A percentile compares a stretch with the other conserved stretches of the same genome.
Conservation (phyloP, 2,888 invertebrate species). For the Leuctra nigra region DNA sequence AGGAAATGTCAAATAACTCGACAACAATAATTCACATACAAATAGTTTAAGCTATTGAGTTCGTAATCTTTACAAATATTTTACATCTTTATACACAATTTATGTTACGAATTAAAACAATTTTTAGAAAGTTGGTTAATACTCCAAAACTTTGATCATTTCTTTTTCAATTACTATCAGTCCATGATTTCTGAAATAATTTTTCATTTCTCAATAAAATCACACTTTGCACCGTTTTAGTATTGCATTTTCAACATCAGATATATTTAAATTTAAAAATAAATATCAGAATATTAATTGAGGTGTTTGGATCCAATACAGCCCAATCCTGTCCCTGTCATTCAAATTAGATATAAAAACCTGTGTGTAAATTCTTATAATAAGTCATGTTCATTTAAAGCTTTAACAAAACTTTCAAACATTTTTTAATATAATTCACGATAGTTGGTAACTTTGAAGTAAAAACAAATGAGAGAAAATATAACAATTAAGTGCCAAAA, state of each 20-base stretch:
- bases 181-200: conserved; percentile 10
- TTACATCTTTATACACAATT: conserved; percentile 16
- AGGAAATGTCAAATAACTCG: too few relatives aligned
- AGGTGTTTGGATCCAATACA: too few relatives aligned
- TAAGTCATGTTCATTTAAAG: too few relatives aligned
- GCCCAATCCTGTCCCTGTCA: too few relatives aligned
- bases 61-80: conserved; percentile 22
- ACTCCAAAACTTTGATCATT: conserved; percentile 7
- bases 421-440: too few relatives aligned
- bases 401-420: too few relatives aligned
- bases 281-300: conserved; percentile 8
- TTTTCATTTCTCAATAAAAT: conserved; percentile 7
- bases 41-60: conserved; percentile 26
- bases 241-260: conserved; percentile 16
- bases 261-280: conserved; percentile 14
- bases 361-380: too few relatives aligned
- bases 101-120: conserved; percentile 8
- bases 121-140: conserved; percentile 9
- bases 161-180: conserved; percentile 10
- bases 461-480: too few relatives aligned
- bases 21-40: conserved; percentile 20
- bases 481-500: too few relatives aligned
- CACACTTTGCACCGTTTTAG: conserved; percentile 18
- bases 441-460: too few relatives aligned
- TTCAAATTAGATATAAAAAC: too few relatives aligned